Evolutionary conservation across 2,888 invertebrate species (phyloP), one percentile per base, ranked within the genome.

Genomic region (Xiphydria camelus): DNA sequence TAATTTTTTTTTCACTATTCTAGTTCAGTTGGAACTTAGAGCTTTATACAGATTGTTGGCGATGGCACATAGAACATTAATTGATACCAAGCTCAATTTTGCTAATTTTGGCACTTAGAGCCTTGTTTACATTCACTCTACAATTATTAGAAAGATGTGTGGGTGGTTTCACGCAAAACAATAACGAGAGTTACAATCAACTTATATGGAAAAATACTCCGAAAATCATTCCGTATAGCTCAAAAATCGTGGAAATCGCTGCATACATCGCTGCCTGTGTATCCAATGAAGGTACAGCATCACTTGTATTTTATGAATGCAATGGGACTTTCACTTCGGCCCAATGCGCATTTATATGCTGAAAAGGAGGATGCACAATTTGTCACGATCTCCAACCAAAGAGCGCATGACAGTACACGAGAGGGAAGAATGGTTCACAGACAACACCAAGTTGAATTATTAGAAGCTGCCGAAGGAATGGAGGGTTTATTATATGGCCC

Each of bases 141-240:
- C n/a, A n/a, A n/a, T n/a, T n/a, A n/a, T n/a, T n/a, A n/a, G n/a
- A n/a, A n/a, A 25, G 64, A 43, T 68, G 64, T 55, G 49, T 66
- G 38, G 64, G 64, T 40, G 64, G 66, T 25, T 65, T 62, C 44
- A 67, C 57, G 4, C 66, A 68, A 52, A 69, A 68, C 39, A 64
- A 57, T 34, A 67, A 68, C 39, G 66, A 68, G 45, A 64, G 65
- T 45, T 59, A 57, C 6, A 66, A 66, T 42, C 58, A 63, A 38
- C 42, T 62, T n/a, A 55, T 68, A 33, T 67, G 62, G 66, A 62
- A 56, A 52, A 59, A 61, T 38, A 38, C 53, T 47, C 57, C 59
- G 22, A 61, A 61, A 59, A 50, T 43, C 7, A 4, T 57, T 35
- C 49, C 48, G 3, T 25, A 31, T 47, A 47, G 56, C 21, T 49